Percentiles rank a stretch among this genome's conserved stretches.
Evolutionary conservation across 2,888 invertebrate genomes (phyloP).

Genomic region (Hemaris fuciformis): DNA sequence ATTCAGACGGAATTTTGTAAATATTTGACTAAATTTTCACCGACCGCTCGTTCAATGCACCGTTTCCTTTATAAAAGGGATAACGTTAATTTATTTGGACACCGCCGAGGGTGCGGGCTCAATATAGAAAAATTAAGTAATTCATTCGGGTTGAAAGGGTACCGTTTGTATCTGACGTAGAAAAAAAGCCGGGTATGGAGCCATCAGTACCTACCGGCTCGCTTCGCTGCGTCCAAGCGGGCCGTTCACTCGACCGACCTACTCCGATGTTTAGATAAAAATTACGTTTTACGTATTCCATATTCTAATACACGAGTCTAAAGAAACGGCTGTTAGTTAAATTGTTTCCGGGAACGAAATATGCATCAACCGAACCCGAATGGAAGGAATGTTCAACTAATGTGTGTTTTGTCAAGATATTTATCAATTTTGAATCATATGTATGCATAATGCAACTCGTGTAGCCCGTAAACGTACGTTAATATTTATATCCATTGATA

Average conservation of each 20-base stretch:
- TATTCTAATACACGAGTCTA: constrained; percentile 48
- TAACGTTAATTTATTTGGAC: constrained; percentile 74
- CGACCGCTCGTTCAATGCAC: constrained; percentile 55
- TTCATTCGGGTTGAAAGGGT: constrained; percentile 78
- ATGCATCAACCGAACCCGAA: constrained; percentile 39
- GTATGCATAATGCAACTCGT: constrained; percentile 52
- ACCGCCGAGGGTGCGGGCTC: constrained; percentile 57
- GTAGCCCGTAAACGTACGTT: constrained; percentile 37
- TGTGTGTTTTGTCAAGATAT: constrained; percentile 59
- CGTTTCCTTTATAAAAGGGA: constrained; percentile 56
- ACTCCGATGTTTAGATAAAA: constrained; percentile 77
- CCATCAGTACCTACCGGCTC: constrained; percentile 64
- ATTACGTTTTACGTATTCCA: constrained; percentile 57
- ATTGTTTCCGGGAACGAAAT: constrained; percentile 74
- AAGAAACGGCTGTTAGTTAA: constrained; percentile 64
- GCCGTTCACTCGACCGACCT: constrained; percentile 55
- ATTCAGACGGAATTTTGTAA: constrained; percentile 26
- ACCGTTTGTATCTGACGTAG: constrained; percentile 72
- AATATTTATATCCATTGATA: constrained; percentile 35
- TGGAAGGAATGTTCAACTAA: constrained; percentile 65
- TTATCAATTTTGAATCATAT: constrained; percentile 54
- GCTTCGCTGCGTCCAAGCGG: constrained; percentile 64
- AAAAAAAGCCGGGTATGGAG: constrained; percentile 68
- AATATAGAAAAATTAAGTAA: constrained; percentile 77
- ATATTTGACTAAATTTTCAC: constrained; percentile 50